These are phyloP conservation scores for Julus scandinavius DNA, from an alignment of 2,888 invertebrate species.

Conservation along the genomic window DNA sequence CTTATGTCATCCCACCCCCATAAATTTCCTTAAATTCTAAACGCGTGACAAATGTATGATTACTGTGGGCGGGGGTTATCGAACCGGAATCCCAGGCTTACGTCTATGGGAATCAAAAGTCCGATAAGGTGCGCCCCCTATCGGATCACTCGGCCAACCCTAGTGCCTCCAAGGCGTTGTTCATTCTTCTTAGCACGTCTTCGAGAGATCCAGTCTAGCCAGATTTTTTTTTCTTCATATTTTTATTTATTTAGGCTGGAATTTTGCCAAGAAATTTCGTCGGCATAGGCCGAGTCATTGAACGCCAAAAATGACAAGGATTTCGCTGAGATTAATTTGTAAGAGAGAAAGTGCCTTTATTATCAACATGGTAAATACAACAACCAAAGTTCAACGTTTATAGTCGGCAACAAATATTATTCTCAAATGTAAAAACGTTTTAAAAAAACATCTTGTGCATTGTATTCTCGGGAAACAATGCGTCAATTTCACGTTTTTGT, in stretches of 20 bases:
- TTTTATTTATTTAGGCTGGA: slow-evolving; percentile 39
- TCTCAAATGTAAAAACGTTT: neutral
- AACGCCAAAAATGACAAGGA: slow-evolving; percentile 35
- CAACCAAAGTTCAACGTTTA: neutral
- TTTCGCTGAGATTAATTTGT: neutral
- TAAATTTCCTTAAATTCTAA: neutral
- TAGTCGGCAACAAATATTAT: neutral
- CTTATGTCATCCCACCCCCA: neutral
- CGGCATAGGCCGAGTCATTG: neutral
- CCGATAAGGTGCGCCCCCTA: slow-evolving; percentile 1
- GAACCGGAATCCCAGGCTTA: slow-evolving; percentile 17
- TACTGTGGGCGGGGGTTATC: slow-evolving; percentile 38
- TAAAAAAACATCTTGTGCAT: neutral
- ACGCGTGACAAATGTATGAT: neutral
- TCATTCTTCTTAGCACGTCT: slow-evolving; percentile 15
- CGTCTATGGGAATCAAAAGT: neutral
- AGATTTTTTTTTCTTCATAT: neutral
- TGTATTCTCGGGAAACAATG: slow-evolving; percentile 19
- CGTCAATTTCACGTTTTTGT: neutral
- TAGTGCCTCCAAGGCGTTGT: neutral
- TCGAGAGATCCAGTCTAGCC: slow-evolving; percentile 19
- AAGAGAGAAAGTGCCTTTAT: neutral
- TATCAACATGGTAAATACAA: neutral
- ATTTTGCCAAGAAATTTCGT: slow-evolving; percentile 17
- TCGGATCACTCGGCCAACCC: neutral